These are phyloP conservation scores for Sceliomorpha sp. DNA, from an alignment of 2,888 invertebrate genomes.

Conservation along the genomic window DNA sequence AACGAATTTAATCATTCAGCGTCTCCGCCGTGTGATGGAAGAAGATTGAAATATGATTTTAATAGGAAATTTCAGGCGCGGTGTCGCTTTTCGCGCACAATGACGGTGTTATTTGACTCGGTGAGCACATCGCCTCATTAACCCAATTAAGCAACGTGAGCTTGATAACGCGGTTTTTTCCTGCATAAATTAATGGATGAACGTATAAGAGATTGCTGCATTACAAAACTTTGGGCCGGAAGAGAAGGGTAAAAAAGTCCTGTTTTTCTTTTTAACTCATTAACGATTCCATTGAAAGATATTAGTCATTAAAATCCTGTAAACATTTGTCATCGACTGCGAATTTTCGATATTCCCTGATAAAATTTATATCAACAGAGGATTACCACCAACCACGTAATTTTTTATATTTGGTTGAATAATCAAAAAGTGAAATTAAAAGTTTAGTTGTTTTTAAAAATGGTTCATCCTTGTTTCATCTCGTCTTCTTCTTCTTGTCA, in stretches of 20 bases:
- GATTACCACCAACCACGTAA: neutral
- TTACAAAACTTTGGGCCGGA: slow-evolving; percentile 26
- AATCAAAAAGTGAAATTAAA: no score
- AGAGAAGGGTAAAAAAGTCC: slow-evolving; percentile 1
- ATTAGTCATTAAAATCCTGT: slow-evolving; percentile 26
- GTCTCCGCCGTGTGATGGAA: slow-evolving; percentile 3
- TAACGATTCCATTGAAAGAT: slow-evolving; percentile 17
- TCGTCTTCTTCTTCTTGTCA: no score
- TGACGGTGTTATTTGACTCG: slow-evolving; percentile 63
- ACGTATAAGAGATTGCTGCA: slow-evolving; percentile 31
- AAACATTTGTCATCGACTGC: slow-evolving; percentile 8
- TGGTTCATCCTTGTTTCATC: no score
- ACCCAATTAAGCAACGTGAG: slow-evolving; percentile 71
- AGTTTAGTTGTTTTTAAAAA: no score
- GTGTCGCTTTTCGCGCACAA: slow-evolving; percentile 32
- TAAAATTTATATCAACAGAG: neutral
- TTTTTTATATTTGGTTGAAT: no score
- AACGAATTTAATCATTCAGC: no score
- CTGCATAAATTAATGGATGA: slow-evolving; percentile 64
- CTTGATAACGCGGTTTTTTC: slow-evolving; percentile 67
- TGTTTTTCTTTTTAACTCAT: slow-evolving; percentile 26
- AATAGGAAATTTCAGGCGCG: slow-evolving; percentile 30
- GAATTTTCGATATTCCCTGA: neutral
- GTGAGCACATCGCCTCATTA: slow-evolving; percentile 71
- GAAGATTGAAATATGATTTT: slow-evolving; percentile 27